Base-by-base conservation (phyloP, 2,888 invertebrate genomes). In the Blastobasis lacticolella region DNA sequence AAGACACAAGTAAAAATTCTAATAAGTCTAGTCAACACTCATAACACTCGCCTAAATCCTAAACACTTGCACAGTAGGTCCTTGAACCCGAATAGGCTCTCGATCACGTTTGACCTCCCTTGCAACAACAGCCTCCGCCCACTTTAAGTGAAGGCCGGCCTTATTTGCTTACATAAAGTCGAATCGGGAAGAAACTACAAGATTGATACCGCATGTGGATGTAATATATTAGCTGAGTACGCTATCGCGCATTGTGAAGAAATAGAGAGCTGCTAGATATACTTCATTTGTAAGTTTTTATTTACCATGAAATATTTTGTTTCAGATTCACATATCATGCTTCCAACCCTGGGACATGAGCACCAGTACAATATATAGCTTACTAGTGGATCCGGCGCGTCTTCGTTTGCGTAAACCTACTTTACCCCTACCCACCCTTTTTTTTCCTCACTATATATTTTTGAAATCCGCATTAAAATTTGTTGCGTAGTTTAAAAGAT, bases 171-270 rank as follows among this genome's bases (percentile, higher is more conserved):
- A 52, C 46, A 54, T 49, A 55, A 51, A 51, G 36, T 50, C 10
- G 38, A 43, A 50, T 50, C 48, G 36, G 10, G 45, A 67, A 64
- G 63, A 66, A 61, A 61, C 60, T 58, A 49, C 54, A 64, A 68
- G 69, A 72, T 71, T 67, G 68, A 70, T 71, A 67, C 64, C 54
- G 53, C 61, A 63, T 66, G 65, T 65, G 63, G 57, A 59, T 63
- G 62, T 61, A 61, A 66, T 66, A 69, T 66, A 70, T 66, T 67
- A 71, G 69, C 62, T 68, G 60, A 62, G 60, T 74, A 69, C 64
- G 63, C 61, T 63, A 61, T 64, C 59, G 57, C 48, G 57, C 60
- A 37, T 23, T 23, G 23, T 23, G 23, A 23, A 23, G 23, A 23
- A 23, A 23, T 23, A 23, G 23, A 23, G 23, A 23, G 23, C 23